Percentiles rank a stretch among this genome's conserved stretches.
phyloP scores from a whole-genome alignment of 2,888 invertebrate genomes.

The Cecidostiba fungosa region DNA sequence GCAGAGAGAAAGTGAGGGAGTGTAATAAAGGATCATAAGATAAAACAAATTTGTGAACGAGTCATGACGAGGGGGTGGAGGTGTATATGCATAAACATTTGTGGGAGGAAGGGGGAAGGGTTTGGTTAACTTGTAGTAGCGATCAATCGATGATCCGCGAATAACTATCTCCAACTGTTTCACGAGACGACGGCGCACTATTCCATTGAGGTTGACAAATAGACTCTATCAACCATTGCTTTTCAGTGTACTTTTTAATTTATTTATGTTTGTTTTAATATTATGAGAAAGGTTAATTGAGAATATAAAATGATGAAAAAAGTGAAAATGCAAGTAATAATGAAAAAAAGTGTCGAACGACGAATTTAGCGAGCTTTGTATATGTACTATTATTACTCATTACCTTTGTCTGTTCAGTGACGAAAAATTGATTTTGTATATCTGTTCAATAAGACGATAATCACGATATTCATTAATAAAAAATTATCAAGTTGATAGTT shows the following conservation, averaged over 20 bases:
- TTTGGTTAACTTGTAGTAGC: conserved; percentile 68
- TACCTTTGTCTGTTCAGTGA: conserved; percentile 58
- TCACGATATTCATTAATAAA: conserved; percentile 58
- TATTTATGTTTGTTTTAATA: conserved; percentile 76
- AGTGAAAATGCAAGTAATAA: conserved; percentile 51
- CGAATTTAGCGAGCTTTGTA: conserved; percentile 71
- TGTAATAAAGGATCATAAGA: not conserved
- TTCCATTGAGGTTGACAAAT: conserved; percentile 71
- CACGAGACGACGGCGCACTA: conserved; percentile 68
- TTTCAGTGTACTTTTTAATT: conserved; percentile 76
- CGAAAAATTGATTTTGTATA: conserved; percentile 62
- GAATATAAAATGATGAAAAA: conserved; percentile 59
- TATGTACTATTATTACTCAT: conserved; percentile 61
- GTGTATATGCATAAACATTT: conserved; percentile 26
- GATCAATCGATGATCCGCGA: conserved; percentile 66
- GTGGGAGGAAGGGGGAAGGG: conserved; percentile 60
- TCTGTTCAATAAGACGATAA: conserved; percentile 59
- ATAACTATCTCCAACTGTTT: conserved; percentile 68
- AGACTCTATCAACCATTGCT: conserved; percentile 71
- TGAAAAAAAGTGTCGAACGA: conserved; percentile 72
- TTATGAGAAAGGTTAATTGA: conserved; percentile 65
- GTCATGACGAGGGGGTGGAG: conserved; percentile 9
- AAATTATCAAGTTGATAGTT: conserved; percentile 55
- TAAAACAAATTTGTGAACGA: conserved; percentile 43
- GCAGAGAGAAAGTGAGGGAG: not conserved